Percentiles rank a stretch among this genome's conserved stretches.
Conservation (phyloP, 2,888 invertebrate genomes). For the Hedya salicella region DNA sequence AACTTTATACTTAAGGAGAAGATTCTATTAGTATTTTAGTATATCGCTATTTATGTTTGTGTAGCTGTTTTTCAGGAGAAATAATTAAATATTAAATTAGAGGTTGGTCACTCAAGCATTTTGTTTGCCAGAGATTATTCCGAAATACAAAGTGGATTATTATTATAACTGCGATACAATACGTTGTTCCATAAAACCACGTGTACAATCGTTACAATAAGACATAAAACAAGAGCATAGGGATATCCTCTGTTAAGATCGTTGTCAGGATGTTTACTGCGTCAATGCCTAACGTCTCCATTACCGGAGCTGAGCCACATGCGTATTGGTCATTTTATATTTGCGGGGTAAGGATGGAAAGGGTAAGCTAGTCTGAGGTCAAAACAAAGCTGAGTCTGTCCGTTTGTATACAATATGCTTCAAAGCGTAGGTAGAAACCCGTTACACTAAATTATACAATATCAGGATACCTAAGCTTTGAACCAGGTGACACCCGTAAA, state of each 20-base stretch:
- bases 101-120: neutral
- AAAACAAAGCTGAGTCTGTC: slow-evolving; percentile 18
- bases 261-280: slow-evolving; percentile 39
- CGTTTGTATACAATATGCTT: slow-evolving; percentile 5
- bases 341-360: neutral
- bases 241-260: slow-evolving; percentile 39
- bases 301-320: neutral
- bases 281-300: slow-evolving; percentile 20
- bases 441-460: slow-evolving; percentile 26
- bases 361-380: slow-evolving; percentile 6
- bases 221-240: slow-evolving; percentile 29
- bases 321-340: neutral
- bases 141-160: neutral
- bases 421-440: slow-evolving; percentile 24
- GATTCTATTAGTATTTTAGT: neutral
- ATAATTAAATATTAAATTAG: neutral
- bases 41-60: neutral
- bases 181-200: slow-evolving; percentile 3
- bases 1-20: neutral
- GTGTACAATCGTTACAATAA: slow-evolving; percentile 6
- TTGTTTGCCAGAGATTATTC: slow-evolving; percentile 1
- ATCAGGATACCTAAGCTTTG: slow-evolving; percentile 24
- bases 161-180: slow-evolving; percentile 8
- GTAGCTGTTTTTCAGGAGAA: neutral
- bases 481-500: slow-evolving; percentile 30